Conservation (phyloP, 2,797 vertebrate genomes). For the Decapterus maruadsi region DNA sequence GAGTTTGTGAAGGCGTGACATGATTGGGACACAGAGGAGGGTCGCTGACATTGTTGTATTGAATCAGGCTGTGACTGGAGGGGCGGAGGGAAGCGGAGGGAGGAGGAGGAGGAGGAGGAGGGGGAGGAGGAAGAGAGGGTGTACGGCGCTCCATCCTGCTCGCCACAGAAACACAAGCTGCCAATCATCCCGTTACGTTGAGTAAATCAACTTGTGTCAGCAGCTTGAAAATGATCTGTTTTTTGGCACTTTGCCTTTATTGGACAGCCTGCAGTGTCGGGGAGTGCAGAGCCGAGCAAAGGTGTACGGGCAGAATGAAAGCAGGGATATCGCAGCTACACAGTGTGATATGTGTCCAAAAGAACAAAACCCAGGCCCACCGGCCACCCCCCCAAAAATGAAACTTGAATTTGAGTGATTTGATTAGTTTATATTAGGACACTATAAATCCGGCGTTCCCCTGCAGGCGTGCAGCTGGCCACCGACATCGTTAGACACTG, state of each 20-base stretch:
- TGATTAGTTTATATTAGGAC: not conserved
- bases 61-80: constrained; percentile 57
- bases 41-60: constrained; percentile 62
- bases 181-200: constrained; percentile 41
- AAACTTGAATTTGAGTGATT: not conserved
- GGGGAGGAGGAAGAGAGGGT: not conserved
- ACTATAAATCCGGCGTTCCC: too few relatives aligned
- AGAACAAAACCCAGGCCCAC: too few relatives aligned
- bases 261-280: not conserved
- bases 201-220: constrained; percentile 16
- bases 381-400: not conserved
- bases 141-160: constrained; percentile 16
- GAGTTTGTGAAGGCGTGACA: constrained; percentile 65
- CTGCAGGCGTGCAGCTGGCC: too few relatives aligned
- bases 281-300: not conserved
- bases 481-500: too few relatives aligned
- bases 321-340: not conserved
- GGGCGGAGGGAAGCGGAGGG: not conserved
- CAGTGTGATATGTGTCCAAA: not conserved
- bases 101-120: not conserved
- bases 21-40: constrained; percentile 57
- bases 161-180: constrained; percentile 40
- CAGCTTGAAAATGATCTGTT: not conserved
- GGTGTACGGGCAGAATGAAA: not conserved
- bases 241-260: not conserved